A percentile compares a stretch with the other conserved stretches of the same genome.
phyloP scores from a whole-genome alignment of 2,888 invertebrate species.

The Mechanitis mazaeus region DNA sequence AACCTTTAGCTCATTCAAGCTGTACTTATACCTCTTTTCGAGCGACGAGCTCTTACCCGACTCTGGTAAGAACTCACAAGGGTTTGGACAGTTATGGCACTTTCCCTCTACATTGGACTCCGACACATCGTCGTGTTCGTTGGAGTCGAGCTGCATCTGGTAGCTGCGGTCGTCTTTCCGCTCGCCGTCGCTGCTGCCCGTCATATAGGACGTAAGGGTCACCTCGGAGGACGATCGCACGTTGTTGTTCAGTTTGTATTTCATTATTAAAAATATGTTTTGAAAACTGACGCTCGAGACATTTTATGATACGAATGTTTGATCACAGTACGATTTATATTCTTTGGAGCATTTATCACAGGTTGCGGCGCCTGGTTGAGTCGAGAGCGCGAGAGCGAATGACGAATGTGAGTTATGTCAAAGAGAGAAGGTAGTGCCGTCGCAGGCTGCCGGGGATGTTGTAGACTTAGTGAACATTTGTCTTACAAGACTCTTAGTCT shows the following conservation, averaged over 20 bases:
- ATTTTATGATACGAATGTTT: constrained; percentile 38
- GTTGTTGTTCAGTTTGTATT: constrained; percentile 73
- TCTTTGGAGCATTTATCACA: constrained; percentile 17
- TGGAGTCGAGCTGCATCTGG: constrained; percentile 47
- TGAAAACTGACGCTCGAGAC: constrained; percentile 59
- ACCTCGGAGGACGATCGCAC: constrained; percentile 59
- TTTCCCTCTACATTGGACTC: constrained; percentile 47
- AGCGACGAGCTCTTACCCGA: constrained; percentile 51
- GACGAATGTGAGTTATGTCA: constrained; percentile 6
- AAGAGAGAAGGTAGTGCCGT: constrained; percentile 6
- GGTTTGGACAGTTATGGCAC: constrained; percentile 54
- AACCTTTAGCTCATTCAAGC: constrained; percentile 62
- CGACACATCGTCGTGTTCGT: constrained; percentile 51
- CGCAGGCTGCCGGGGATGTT: constrained; percentile 9
- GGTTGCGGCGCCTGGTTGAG: constrained; percentile 17
- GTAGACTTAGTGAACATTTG: constrained; percentile 12
- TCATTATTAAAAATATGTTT: constrained; percentile 67
- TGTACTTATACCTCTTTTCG: constrained; percentile 54
- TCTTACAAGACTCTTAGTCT: too few relatives aligned
- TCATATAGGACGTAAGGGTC: constrained; percentile 67
- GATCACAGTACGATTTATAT: constrained; percentile 18
- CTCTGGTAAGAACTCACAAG: constrained; percentile 51
- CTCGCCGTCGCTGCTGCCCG: constrained; percentile 46
- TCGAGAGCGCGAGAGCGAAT: constrained; percentile 31
- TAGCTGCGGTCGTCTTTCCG: constrained; percentile 40